Conservation (phyloP, 2,888 invertebrate species). For the Melanotus villosus region DNA sequence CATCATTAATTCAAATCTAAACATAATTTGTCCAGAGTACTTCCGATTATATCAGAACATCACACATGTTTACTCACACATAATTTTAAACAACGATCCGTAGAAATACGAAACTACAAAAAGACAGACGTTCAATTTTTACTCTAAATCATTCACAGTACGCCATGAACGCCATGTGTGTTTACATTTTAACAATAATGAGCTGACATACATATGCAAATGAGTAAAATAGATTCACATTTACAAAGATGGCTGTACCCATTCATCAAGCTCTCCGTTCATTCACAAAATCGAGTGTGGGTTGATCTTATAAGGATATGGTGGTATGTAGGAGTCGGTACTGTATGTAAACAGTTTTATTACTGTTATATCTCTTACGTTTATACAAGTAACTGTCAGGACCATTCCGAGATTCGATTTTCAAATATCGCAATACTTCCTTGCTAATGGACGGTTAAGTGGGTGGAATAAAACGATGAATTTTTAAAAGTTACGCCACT, state of each 20-base stretch:
- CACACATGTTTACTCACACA: slow-evolving; percentile 15
- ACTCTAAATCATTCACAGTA: slow-evolving; percentile 1
- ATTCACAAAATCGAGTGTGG: slow-evolving; percentile 33
- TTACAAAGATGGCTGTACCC: slow-evolving; percentile 21
- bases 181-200: slow-evolving; percentile 11
- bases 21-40: slow-evolving; percentile 1
- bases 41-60: not conserved
- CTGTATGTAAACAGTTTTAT: slow-evolving; percentile 30
- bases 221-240: slow-evolving; percentile 29
- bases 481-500: too few relatives aligned
- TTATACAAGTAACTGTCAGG: slow-evolving; percentile 7
- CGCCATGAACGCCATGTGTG: not conserved
- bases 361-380: slow-evolving; percentile 27
- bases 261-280: slow-evolving; percentile 27
- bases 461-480: too few relatives aligned
- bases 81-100: not conserved
- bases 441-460: not conserved
- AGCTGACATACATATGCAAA: slow-evolving; percentile 31
- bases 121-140: slow-evolving; percentile 8
- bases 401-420: not conserved
- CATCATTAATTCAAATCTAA: not conserved
- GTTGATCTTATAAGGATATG: slow-evolving; percentile 26
- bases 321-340: slow-evolving; percentile 20
- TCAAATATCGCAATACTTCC: not conserved
- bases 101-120: not conserved